phyloP scores from a whole-genome alignment of 2,797 vertebrate genomes.

The Gambelia wislizenii region DNA sequence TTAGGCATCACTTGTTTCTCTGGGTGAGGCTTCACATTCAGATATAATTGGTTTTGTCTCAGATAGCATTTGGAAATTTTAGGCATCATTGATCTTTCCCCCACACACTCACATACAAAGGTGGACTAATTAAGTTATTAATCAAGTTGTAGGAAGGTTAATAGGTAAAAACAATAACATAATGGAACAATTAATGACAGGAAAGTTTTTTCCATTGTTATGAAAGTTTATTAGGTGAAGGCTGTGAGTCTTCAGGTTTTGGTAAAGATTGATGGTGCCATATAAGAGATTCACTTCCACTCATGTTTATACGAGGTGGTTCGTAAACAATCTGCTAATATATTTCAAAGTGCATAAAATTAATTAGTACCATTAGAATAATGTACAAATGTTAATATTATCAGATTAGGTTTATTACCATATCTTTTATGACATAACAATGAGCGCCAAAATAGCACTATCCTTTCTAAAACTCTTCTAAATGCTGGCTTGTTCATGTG shows the following conservation, averaged over 20 bases:
- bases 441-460: slow-evolving; percentile 10
- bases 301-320: slow-evolving; percentile 29
- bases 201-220: slow-evolving; percentile 34
- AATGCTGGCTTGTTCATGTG: neutral
- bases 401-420: slow-evolving; percentile 29
- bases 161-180: slow-evolving; percentile 38
- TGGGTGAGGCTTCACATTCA: neutral
- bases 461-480: neutral
- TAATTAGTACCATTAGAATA: slow-evolving; percentile 23
- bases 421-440: slow-evolving; percentile 24
- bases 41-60: neutral
- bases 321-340: slow-evolving; percentile 37
- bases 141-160: neutral
- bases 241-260: slow-evolving; percentile 1
- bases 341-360: slow-evolving; percentile 48
- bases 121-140: neutral
- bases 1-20: neutral
- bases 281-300: slow-evolving; percentile 34
- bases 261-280: slow-evolving; percentile 32
- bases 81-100: neutral
- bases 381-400: slow-evolving; percentile 33
- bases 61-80: slow-evolving; percentile 26
- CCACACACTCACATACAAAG: too few species aligned
- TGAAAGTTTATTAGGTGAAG: neutral
- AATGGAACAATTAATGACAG: slow-evolving; percentile 19